phyloP scores from a whole-genome alignment of 2,113 vertebrate genomes.

The Aldabrachelys gigantea region DNA sequence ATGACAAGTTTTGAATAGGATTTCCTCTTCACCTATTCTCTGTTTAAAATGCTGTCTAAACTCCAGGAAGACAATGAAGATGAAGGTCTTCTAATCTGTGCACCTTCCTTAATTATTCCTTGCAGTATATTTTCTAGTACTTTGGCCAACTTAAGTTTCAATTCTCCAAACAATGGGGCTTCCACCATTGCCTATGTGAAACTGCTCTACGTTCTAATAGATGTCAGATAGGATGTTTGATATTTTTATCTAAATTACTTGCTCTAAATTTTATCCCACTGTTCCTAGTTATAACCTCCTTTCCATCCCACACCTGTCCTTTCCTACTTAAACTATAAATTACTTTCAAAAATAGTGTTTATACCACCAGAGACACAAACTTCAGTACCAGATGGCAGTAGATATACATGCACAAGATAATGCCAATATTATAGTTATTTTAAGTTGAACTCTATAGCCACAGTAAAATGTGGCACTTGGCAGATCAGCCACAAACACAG shows the following conservation, averaged over 20 bases:
- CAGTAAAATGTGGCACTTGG: not conserved
- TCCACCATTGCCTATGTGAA: too few relatives aligned
- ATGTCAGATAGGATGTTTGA: too few relatives aligned
- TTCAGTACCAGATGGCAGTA: not conserved
- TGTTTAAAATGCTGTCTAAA: too few relatives aligned
- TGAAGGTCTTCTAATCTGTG: too few relatives aligned
- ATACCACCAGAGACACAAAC: not conserved
- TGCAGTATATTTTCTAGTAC: too few relatives aligned
- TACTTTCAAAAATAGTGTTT: not conserved
- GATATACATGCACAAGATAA: not conserved
- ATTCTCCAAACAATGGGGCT: too few relatives aligned
- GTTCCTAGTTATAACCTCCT: not conserved
- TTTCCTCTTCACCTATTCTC: too few relatives aligned
- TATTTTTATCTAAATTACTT: not conserved
- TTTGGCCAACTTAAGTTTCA: too few relatives aligned
- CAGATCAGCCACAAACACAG: not conserved
- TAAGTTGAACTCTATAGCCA: not conserved
- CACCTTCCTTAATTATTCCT: too few relatives aligned
- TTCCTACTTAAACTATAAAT: not conserved
- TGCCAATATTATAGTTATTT: not conserved
- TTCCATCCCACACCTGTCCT: not conserved
- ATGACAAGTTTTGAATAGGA: too few relatives aligned
- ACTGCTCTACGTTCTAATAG: too few relatives aligned
- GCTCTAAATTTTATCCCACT: not conserved
- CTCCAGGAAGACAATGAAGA: too few relatives aligned